A percentile compares a stretch with the other conserved stretches of the same genome.
phyloP scores from a whole-genome alignment of 2,797 vertebrate species.

The Danio tinwini region DNA sequence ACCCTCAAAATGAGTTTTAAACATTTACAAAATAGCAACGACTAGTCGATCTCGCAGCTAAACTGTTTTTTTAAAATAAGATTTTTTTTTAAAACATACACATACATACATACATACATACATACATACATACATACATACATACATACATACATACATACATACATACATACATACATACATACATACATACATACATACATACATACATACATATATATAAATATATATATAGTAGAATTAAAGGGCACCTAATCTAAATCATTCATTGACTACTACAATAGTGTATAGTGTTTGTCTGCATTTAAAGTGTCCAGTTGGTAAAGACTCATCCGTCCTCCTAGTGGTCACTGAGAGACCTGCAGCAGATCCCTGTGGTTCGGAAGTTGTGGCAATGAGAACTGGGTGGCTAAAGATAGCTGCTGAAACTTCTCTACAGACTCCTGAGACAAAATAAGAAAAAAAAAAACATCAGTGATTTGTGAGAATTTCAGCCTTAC shows the following conservation, averaged over 20 bases:
- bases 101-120: no score
- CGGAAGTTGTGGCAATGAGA: conserved; percentile 61
- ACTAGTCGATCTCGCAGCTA: background rate
- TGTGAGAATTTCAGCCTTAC: background rate
- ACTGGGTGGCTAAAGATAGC: conserved; percentile 60
- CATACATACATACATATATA: no score
- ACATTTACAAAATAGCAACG: background rate
- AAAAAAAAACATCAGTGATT: conserved; percentile 8
- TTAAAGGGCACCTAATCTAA: background rate
- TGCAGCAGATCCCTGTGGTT: conserved; percentile 71
- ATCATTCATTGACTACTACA: background rate
- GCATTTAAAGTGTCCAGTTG: background rate
- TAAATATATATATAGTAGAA: conserved; percentile 6
- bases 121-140: no score
- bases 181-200: no score
- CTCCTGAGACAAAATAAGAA: conserved; percentile 68
- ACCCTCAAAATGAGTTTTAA: background rate
- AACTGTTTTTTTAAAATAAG: conserved; percentile 9
- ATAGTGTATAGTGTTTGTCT: conserved; percentile 17
- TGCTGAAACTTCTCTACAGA: conserved; percentile 73
- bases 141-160: no score
- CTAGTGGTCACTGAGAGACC: conserved; percentile 75
- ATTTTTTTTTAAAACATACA: no score
- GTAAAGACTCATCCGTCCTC: conserved; percentile 65
- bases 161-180: no score